Conservation (phyloP, 2,888 invertebrate genomes). For the Aromia moschata region DNA sequence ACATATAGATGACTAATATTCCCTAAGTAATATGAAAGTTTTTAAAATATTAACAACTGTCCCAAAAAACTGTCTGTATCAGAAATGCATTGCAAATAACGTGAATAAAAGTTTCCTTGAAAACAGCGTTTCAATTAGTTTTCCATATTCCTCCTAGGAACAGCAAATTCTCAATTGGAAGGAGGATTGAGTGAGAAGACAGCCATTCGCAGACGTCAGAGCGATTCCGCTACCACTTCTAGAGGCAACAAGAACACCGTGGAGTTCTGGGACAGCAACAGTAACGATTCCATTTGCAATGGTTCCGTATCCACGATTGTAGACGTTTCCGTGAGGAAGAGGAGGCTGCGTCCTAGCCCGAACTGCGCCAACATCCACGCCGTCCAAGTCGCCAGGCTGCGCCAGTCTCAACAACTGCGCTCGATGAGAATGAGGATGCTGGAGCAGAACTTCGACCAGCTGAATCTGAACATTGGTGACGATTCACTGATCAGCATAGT, state of each 20-base stretch:
- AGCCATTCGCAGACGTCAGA: conserved; percentile 41
- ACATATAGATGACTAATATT: too few species aligned
- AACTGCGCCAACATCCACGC: conserved; percentile 2
- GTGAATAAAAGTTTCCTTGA: too few species aligned
- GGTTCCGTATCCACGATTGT: conserved; percentile 64
- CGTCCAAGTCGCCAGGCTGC: conserved; percentile 26
- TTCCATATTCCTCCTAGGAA: conserved; percentile 41
- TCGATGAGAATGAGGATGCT: conserved; percentile 12
- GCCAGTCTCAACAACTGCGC: conserved; percentile 8
- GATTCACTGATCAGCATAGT: conserved; percentile 40
- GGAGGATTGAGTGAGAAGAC: conserved; percentile 49
- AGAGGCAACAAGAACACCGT: conserved; percentile 47
- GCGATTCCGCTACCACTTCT: conserved; percentile 41
- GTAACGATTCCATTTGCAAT: conserved; percentile 62
- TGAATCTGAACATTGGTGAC: conserved; percentile 25
- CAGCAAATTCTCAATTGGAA: conserved; percentile 42
- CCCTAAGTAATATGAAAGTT: too few species aligned
- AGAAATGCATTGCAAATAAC: too few species aligned
- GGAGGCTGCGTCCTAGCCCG: conserved; percentile 28
- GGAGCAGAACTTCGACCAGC: conserved; percentile 25
- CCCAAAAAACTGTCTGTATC: too few species aligned
- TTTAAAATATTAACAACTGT: too few species aligned
- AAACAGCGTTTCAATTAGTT: too few species aligned
- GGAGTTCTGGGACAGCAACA: conserved; percentile 59
- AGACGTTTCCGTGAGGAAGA: conserved; percentile 46